Conservation (phyloP, 2,113 vertebrate species). For the Plecotus auritus region DNA sequence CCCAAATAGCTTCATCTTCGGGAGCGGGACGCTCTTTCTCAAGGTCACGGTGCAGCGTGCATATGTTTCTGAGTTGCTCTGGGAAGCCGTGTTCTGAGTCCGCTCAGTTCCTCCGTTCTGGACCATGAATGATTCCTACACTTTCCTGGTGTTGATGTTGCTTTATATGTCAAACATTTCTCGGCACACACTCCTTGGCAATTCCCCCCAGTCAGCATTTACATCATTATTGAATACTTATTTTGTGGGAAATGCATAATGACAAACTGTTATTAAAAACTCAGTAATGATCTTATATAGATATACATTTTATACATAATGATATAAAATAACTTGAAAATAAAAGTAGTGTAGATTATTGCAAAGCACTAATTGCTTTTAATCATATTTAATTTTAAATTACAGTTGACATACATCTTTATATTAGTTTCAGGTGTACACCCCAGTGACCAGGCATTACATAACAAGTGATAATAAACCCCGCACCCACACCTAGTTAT, state of each 20-base stretch:
- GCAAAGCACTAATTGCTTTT: background rate
- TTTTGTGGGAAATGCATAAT: background rate
- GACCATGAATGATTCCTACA: background rate
- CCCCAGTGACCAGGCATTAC: too few relatives aligned
- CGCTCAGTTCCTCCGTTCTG: background rate
- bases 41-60: conserved; percentile 30
- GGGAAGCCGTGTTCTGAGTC: background rate
- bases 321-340: conserved; percentile 22
- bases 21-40: conserved; percentile 42
- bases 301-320: conserved; percentile 25
- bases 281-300: conserved; percentile 25
- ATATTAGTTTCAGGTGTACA: too few relatives aligned
- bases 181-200: background rate
- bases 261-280: conserved; percentile 11
- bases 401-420: too few relatives aligned
- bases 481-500: too few relatives aligned
- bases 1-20: conserved; percentile 54
- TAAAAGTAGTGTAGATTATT: background rate
- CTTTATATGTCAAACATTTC: background rate
- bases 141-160: background rate
- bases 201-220: background rate
- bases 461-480: too few relatives aligned
- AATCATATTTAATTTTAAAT: too few relatives aligned
- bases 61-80: background rate
- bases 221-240: background rate